Percentiles rank a stretch among this genome's conserved stretches.
Conservation (phyloP, 1,140 invertebrate species). For the Thaumatotibia leucotreta region DNA sequence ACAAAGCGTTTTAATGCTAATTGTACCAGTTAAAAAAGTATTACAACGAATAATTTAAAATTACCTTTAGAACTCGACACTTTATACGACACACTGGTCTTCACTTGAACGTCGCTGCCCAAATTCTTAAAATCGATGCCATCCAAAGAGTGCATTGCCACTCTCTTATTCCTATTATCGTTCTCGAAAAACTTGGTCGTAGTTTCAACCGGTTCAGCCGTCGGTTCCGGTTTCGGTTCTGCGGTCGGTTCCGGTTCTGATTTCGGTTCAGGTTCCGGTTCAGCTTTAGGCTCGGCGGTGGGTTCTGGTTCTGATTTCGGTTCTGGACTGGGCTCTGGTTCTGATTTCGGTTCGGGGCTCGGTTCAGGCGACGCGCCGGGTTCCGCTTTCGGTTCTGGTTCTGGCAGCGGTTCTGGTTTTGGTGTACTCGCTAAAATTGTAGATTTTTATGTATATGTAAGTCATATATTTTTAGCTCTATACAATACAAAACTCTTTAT, state of each 20-base stretch:
- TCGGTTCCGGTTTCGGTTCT: constrained; percentile 51
- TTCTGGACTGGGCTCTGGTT: constrained; percentile 50
- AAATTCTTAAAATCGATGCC: constrained; percentile 68
- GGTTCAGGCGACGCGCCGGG: constrained; percentile 50
- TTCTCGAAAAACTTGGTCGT: constrained; percentile 41
- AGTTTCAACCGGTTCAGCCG: constrained; percentile 40
- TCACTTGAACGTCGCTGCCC: constrained; percentile 80
- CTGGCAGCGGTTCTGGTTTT: constrained; percentile 53
- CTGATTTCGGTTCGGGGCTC: constrained; percentile 25
- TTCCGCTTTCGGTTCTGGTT: constrained; percentile 51
- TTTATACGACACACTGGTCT: constrained; percentile 84
- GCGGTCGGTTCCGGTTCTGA: constrained; percentile 64
- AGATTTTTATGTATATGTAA: neutral
- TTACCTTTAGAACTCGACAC: constrained; percentile 78
- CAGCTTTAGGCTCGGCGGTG: constrained; percentile 43
- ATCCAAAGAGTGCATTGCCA: constrained; percentile 71
- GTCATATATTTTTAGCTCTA: too few species aligned
- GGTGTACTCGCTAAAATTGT: constrained; percentile 39
- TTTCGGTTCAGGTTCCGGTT: constrained; percentile 48
- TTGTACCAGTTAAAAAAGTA: too few species aligned
- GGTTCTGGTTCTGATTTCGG: constrained; percentile 65
- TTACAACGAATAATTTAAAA: too few species aligned
- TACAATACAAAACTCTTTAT: too few species aligned
- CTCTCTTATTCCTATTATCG: constrained; percentile 73
- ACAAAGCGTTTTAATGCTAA: too few species aligned